phyloP scores from a whole-genome alignment of 2,113 vertebrate genomes.

The Rattus norvegicus region GRCr8 NC_086019.1:107846501-107847000 shows the following conservation, averaged over 20 bases:
- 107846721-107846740: slow-evolving; percentile 29
- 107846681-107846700: slow-evolving; percentile 59
- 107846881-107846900: slow-evolving; percentile 48
- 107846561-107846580: neutral
- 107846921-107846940: slow-evolving; percentile 62
- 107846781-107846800: slow-evolving; percentile 71
- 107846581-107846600: neutral
- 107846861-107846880: slow-evolving; percentile 64
- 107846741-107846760: slow-evolving; percentile 75
- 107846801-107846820: slow-evolving; percentile 68
- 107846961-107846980: slow-evolving; percentile 54
- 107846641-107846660: neutral
- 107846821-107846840: slow-evolving; percentile 72
- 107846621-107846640: slow-evolving; percentile 44
- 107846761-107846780: slow-evolving; percentile 57
- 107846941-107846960: neutral
- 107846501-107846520: neutral
- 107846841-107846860: slow-evolving; percentile 51
- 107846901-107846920: slow-evolving; percentile 66
- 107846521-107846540: neutral
- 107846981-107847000: slow-evolving; percentile 42
- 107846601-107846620: neutral
- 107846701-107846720: slow-evolving; percentile 56
- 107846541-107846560: neutral
- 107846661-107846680: slow-evolving; percentile 25